Evolutionary conservation across 2,888 invertebrate genomes (phyloP), one percentile per base, ranked within the genome.

Genomic region (Myathropa florea): DNA sequence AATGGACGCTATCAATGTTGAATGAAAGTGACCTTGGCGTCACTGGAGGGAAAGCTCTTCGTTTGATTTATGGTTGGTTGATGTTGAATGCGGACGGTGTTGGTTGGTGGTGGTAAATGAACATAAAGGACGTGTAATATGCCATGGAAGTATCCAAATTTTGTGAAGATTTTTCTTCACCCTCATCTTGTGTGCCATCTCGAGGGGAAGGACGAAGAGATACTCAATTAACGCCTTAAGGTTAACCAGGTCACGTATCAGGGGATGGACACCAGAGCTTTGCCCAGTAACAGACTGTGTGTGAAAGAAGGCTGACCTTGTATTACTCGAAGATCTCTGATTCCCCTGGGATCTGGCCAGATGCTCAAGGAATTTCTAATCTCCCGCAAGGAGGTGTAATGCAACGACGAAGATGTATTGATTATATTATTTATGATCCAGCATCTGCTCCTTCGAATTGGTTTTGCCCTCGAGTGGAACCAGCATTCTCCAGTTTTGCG

Each of bases 11-110:
- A 26, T 57, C 57, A 57, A 57, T 24, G 57, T 57, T 57, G 57
- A 57, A 57, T 57, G 57, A 57, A 57, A 57, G 57, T 57, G 57
- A 57, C 57, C 57, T 57, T 57, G 57, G 57, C 57, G 57, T 57
- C 57, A 14, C 0, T 57, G 57, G 24, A n/a, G 24, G 57, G 24
- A 26, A 23, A 57, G 57, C 57, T 57, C 57, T 57, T 24, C 57
- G 24, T 24, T 57, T 57, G 57, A 57, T 57, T 57, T 57, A 57
- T 57, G 24, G 57, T 24, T 12, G 57, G 24, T 57, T 12, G 24
- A 23, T 23, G 57, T 24, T 14, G 57, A 57, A 57, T 57, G 57
- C 4, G 18, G 7, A 46, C 46, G 46, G 46, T 46, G 46, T 46
- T 46, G 18, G 46, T 46, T 18, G n/a, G 46, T 18, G 46, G 46